phyloP scores from a whole-genome alignment of 1,140 invertebrate species.

The Daktulosphaira vitifoliae region DNA sequence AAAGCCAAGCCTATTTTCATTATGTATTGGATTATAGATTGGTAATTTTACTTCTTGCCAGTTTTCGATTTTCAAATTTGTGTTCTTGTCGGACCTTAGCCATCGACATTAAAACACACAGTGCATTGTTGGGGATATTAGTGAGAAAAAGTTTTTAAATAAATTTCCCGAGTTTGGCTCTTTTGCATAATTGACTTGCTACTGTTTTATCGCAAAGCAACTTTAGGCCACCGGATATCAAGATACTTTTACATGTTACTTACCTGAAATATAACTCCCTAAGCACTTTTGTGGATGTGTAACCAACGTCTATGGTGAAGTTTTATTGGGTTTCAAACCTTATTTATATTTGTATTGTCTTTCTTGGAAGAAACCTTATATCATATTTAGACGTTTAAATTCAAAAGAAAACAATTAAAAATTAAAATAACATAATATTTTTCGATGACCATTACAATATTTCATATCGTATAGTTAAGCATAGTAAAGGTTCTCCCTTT shows the following conservation, averaged over 20 bases:
- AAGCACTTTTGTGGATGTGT: not conserved
- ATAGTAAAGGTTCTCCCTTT: too few species aligned
- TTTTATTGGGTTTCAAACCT: too few species aligned
- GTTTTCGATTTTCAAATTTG: not conserved
- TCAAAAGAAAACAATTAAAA: too few species aligned
- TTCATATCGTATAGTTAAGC: too few species aligned
- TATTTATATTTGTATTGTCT: too few species aligned
- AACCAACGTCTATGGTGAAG: not conserved
- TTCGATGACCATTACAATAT: too few species aligned
- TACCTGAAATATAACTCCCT: not conserved
- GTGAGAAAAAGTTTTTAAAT: slow-evolving; percentile 14
- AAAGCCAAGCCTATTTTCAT: too few species aligned
- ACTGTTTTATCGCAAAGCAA: slow-evolving; percentile 6
- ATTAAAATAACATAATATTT: too few species aligned
- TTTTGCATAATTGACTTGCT: slow-evolving; percentile 19
- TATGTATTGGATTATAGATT: too few species aligned
- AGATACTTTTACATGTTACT: not conserved
- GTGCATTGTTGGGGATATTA: not conserved
- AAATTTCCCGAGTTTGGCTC: not conserved
- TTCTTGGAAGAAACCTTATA: too few species aligned
- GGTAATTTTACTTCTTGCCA: not conserved
- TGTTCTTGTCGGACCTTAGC: not conserved
- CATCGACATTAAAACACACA: slow-evolving; percentile 1
- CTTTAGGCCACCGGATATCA: not conserved
- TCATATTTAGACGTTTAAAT: too few species aligned